phyloP scores from a whole-genome alignment of 2,113 vertebrate species.

The Pithys albifrons region DNA sequence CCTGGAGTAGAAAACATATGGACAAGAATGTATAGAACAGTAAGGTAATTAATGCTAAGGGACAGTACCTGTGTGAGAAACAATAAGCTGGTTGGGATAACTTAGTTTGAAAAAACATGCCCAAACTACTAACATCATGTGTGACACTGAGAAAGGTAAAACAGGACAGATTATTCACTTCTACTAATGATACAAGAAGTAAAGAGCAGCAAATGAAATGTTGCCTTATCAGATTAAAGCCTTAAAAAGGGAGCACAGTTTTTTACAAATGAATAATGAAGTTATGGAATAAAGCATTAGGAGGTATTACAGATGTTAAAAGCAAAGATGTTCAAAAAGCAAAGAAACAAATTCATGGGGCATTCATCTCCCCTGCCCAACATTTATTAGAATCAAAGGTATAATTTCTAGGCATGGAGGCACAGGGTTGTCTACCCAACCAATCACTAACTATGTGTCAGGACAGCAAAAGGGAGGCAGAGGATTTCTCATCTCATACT shows the following conservation, averaged over 20 bases:
- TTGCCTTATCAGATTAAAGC: neutral
- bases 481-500: neutral
- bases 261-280: neutral
- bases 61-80: neutral
- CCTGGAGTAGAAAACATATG: neutral
- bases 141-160: neutral
- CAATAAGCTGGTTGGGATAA: neutral
- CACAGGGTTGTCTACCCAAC: neutral
- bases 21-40: neutral
- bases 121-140: neutral
- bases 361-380: neutral
- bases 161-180: neutral
- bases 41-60: neutral
- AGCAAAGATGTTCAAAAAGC: neutral
- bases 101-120: neutral
- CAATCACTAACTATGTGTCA: neutral
- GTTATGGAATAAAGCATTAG: neutral
- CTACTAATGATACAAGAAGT: neutral
- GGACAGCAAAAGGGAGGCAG: neutral
- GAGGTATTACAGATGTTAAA: neutral
- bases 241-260: neutral
- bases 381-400: neutral
- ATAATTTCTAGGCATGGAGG: neutral
- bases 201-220: neutral
- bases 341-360: neutral